phyloP scores from a whole-genome alignment of 2,888 invertebrate genomes.

The Megastigmus dorsalis region DNA sequence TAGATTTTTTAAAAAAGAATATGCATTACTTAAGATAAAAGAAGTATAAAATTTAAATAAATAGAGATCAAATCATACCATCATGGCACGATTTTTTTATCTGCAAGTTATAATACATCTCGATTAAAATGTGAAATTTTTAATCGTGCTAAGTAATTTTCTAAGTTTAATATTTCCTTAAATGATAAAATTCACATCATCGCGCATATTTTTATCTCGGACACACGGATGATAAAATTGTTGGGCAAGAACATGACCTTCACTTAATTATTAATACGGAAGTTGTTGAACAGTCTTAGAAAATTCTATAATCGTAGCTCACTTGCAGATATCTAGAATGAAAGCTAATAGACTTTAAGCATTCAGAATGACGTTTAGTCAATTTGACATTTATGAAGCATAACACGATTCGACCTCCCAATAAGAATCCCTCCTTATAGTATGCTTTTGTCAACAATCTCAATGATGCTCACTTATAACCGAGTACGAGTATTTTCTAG shows the following conservation, averaged over 20 bases:
- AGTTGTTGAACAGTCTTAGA: conserved; percentile 32
- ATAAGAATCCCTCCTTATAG: conserved; percentile 25
- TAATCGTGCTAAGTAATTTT: not conserved
- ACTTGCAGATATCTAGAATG: conserved; percentile 32
- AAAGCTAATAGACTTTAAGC: conserved; percentile 39
- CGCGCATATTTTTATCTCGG: not conserved
- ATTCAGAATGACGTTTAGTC: conserved; percentile 48
- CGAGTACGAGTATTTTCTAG: not conserved
- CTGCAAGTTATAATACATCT: not conserved
- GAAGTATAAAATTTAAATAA: no score
- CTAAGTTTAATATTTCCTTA: conserved; percentile 5
- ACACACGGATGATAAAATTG: not conserved
- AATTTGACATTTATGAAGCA: conserved; percentile 44
- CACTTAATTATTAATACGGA: conserved; percentile 15
- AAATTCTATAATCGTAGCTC: conserved; percentile 23
- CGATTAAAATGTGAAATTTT: not conserved
- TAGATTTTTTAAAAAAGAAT: no score
- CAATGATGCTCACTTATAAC: not conserved
- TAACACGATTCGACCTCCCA: conserved; percentile 41
- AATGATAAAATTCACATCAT: conserved; percentile 5
- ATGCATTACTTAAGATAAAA: no score
- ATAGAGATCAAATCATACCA: no score
- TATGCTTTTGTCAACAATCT: conserved; percentile 12
- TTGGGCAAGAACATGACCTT: conserved; percentile 14
- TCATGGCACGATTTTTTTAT: no score